Evolutionary conservation across 2,797 vertebrate species (phyloP).

Genomic region (Notolabrus celidotus): DNA sequence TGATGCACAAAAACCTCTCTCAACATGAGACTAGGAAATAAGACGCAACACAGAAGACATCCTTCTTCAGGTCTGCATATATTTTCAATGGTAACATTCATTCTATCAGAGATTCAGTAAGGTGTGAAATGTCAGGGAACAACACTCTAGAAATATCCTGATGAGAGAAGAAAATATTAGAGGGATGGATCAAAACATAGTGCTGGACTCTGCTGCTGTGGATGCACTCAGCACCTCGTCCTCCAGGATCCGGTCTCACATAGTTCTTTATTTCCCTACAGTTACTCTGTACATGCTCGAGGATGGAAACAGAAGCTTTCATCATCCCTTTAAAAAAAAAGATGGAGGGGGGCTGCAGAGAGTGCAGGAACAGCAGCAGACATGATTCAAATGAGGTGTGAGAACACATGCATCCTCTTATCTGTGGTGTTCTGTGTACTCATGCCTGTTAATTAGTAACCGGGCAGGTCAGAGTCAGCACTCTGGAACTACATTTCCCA

Average conservation of each 20-base stretch:
- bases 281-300: conserved; percentile 19
- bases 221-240: conserved; percentile 34
- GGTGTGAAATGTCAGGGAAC: conserved; percentile 68
- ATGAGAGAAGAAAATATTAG: conserved; percentile 34
- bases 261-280: conserved; percentile 11
- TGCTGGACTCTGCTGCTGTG: conserved; percentile 37
- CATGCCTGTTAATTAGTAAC: conserved; percentile 34
- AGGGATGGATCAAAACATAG: conserved; percentile 31
- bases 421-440: conserved; percentile 22
- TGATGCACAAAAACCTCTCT: no score
- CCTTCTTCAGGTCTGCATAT: conserved; percentile 83
- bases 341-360: conserved; percentile 11
- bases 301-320: conserved; percentile 21
- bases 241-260: conserved; percentile 38
- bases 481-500: conserved; percentile 61
- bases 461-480: conserved; percentile 29
- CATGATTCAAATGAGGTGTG: conserved; percentile 7
- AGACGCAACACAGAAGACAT: conserved; percentile 58
- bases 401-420: conserved; percentile 34
- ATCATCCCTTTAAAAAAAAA: conserved; percentile 32
- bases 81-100: conserved; percentile 83
- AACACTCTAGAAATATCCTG: conserved; percentile 48
- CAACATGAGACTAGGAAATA: conserved; percentile 19
- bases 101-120: conserved; percentile 74
- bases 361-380: conserved; percentile 28